Base-by-base conservation (phyloP, 2,888 invertebrate genomes). In the Heliconius cydno region DNA sequence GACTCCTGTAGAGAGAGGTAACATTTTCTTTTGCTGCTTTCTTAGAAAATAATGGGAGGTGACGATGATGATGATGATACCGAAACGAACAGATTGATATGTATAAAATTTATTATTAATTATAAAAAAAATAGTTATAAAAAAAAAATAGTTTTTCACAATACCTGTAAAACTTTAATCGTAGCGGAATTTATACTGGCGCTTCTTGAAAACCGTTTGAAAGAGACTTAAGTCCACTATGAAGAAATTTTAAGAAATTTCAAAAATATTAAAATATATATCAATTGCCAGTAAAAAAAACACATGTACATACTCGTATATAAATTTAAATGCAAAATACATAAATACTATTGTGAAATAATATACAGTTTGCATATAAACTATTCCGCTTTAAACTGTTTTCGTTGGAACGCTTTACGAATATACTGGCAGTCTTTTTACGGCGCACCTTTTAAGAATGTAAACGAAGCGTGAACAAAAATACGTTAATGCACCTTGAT, bases 381-480 rank as follows among this genome's bases (percentile, higher is more conserved):
- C 57, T 72, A 30, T 30, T 72, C 52, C 34, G 9, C 34, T n/a
- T 7, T 25, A 34, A 34, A 72, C 30, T 19, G 38, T 66, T 76
- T 80, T 72, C 75, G 78, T 66, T n/a, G 7, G 41, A 70, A 70
- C 19, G 41, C 41, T 41, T 46, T 52, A 57, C 65, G 74, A 78
- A 78, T 70, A 68, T 12, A 4, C 65, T 65, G 41, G 70, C 78
- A 78, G 76, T 78, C 46, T 76, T 46, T 81, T 79, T 73, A 71
- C 81, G 67, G 77, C 71, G 41, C 77, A 41, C 70, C 77, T 13
- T 73, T 77, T 77, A 77, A 77, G 79, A 79, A 79, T 66, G 60
- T 52, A 80, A 78, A 81, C 76, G 74, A 77, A 71, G 68, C 60
- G 52, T 63, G 74, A 75, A 60, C 63, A 81, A 81, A 81, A 74